Evolutionary conservation across 2,113 vertebrate species (phyloP).

Genomic region (Uropsilus gracilis): DNA sequence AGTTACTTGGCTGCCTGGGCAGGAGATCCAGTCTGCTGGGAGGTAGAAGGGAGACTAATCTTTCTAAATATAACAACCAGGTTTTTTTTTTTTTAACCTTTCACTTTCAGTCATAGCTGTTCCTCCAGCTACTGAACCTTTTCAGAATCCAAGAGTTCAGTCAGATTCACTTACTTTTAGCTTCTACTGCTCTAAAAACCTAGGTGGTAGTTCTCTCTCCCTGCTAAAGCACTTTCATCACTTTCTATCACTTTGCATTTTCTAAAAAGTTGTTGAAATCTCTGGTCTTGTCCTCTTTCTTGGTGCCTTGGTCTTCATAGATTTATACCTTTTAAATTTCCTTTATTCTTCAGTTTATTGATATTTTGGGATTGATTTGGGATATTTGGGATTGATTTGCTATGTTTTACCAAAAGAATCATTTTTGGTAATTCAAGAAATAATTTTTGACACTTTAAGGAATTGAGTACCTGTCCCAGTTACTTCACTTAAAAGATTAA

Average conservation of each 20-base stretch:
- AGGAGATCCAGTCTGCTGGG: not conserved
- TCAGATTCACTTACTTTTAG: not conserved
- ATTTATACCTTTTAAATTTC: not conserved
- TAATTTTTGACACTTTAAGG: constrained; percentile 20
- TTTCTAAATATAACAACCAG: constrained; percentile 13
- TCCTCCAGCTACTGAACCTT: not conserved
- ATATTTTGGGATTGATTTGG: not conserved
- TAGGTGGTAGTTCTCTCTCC: not conserved
- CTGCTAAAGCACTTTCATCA: not conserved
- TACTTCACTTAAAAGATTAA: constrained; percentile 20
- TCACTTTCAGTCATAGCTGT: not conserved
- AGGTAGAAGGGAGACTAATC: not conserved
- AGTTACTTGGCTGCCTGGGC: not conserved
- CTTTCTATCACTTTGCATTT: not conserved
- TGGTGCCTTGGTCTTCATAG: not conserved
- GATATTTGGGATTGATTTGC: not conserved
- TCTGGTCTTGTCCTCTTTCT: not conserved
- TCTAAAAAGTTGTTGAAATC: constrained; percentile 4
- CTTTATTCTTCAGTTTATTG: constrained; percentile 4
- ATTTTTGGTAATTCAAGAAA: constrained; percentile 2
- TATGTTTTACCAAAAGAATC: not conserved
- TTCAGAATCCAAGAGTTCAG: not conserved
- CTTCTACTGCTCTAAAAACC: not conserved
- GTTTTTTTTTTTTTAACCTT: not conserved
- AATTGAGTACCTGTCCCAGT: not conserved